Evolutionary conservation across 2,888 invertebrate genomes (phyloP), one percentile per base, ranked within the genome.

Genomic region (Julus scanicus): DNA sequence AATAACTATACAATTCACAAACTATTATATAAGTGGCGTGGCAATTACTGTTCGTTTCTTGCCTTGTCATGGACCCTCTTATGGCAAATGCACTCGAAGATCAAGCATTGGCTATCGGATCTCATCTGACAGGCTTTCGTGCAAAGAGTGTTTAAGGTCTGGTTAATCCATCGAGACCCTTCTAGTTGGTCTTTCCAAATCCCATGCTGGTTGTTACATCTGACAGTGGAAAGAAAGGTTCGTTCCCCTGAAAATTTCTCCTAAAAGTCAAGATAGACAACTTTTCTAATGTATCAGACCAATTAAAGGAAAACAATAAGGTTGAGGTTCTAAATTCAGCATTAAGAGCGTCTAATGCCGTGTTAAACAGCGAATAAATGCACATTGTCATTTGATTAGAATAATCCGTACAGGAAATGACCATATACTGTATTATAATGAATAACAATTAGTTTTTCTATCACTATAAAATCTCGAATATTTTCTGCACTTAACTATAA

Each of bases 101-200:
- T 63, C 63, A 63, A 63, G 63, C 63, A 63, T 63, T 63, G 63
- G n/a, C 63, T 63, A 63, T 63, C 63, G 63, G 63, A 63, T 63
- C 63, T 63, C 63, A 37, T 39, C 44, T 84, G 84, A 84, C 84
- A 84, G 44, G 15, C 29, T 84, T 84, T 44, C 84, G 84, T 84
- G 84, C 84, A 40, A n/a, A 84, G 44, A 84, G 84, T 84, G 44
- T 84, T 84, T 84, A 44, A 84, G 84, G 84, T 44, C 44, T 84
- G 84, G 84, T 39, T 84, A 84, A 84, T 84, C 84, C 44, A 84
- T 84, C 84, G 84, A 39, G 84, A 84, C 44, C 44, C 63, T 63
- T 63, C 63, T n/a, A 63, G 63, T 63, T 63, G 63, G 63, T 63
- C 63, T 63, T n/a, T 63, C 63, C 63, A 63, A 63, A 63, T 63